Percentiles rank a stretch among this genome's conserved stretches.
phyloP scores from a whole-genome alignment of 2,888 invertebrate species.

The Ophioninae sp. region DNA sequence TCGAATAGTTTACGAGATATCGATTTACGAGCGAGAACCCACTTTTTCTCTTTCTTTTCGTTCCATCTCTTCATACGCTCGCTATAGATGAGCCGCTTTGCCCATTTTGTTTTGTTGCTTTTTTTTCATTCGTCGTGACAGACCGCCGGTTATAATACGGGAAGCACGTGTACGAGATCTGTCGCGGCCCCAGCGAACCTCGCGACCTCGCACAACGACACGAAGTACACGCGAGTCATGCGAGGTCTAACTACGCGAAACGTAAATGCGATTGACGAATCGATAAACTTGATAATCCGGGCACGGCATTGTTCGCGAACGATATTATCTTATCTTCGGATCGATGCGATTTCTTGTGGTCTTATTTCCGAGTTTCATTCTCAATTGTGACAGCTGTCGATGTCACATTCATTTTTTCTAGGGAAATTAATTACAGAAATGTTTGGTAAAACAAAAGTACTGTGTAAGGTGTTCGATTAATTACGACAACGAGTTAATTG shows the following conservation, averaged over 20 bases:
- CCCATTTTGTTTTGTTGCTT: not conserved
- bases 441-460: not conserved
- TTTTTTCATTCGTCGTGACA: slow-evolving; percentile 35
- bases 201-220: slow-evolving; percentile 15
- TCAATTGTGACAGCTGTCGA: no score
- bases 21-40: no score
- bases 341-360: slow-evolving; percentile 31
- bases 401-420: not conserved
- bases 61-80: not conserved
- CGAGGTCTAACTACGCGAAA: slow-evolving; percentile 2
- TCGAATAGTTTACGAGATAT: no score
- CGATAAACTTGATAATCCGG: slow-evolving; percentile 36
- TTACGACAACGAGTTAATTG: not conserved
- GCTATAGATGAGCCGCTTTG: not conserved
- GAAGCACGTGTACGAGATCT: slow-evolving; percentile 49
- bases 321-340: slow-evolving; percentile 49
- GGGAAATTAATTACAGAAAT: not conserved
- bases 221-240: slow-evolving; percentile 2
- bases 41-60: not conserved
- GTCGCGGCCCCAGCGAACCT: slow-evolving; percentile 13
- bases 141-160: slow-evolving; percentile 15
- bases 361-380: slow-evolving; percentile 7
- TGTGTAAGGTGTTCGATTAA: not conserved
- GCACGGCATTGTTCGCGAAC: not conserved
- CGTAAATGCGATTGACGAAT: slow-evolving; percentile 12